Conservation (phyloP, 2,888 invertebrate genomes). For the Siphonodentalium dalli region DNA sequence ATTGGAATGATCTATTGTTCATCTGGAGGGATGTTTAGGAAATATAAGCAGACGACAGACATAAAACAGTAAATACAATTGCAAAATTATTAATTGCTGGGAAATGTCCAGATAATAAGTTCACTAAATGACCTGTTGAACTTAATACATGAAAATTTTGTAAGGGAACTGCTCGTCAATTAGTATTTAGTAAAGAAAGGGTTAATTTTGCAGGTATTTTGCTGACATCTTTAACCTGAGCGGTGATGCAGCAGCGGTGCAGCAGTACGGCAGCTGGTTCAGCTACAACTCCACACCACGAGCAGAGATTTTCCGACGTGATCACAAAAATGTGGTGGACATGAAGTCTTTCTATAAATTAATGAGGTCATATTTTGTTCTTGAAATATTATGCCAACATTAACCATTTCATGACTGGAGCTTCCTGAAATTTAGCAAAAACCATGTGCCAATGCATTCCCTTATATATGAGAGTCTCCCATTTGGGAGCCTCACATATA, state of each 20-base stretch:
- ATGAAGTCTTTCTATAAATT: slow-evolving; percentile 71
- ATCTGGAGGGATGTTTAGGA: no score
- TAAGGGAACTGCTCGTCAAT: no score
- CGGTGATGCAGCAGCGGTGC: slow-evolving; percentile 71
- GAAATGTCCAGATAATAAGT: no score
- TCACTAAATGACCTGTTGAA: no score
- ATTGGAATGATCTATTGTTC: no score
- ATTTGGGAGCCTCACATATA: no score
- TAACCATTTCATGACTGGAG: not conserved
- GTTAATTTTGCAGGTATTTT: slow-evolving; percentile 67
- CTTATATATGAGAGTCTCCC: no score
- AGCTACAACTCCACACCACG: slow-evolving; percentile 73
- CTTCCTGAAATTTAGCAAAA: not conserved
- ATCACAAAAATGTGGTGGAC: slow-evolving; percentile 70
- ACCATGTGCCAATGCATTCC: no score
- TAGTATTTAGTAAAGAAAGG: not conserved
- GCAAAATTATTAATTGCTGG: no score
- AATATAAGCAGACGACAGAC: no score
- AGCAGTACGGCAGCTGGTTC: slow-evolving; percentile 71
- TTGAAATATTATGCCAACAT: not conserved
- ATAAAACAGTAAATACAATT: no score
- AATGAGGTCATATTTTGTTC: slow-evolving; percentile 64
- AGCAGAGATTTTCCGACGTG: slow-evolving; percentile 72
- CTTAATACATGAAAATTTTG: no score
- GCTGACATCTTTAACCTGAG: slow-evolving; percentile 72